A percentile compares a stretch with the other conserved stretches of the same genome.
Evolutionary conservation across 2,797 vertebrate species (phyloP).

Genomic region (Lithobates pipiens): DNA sequence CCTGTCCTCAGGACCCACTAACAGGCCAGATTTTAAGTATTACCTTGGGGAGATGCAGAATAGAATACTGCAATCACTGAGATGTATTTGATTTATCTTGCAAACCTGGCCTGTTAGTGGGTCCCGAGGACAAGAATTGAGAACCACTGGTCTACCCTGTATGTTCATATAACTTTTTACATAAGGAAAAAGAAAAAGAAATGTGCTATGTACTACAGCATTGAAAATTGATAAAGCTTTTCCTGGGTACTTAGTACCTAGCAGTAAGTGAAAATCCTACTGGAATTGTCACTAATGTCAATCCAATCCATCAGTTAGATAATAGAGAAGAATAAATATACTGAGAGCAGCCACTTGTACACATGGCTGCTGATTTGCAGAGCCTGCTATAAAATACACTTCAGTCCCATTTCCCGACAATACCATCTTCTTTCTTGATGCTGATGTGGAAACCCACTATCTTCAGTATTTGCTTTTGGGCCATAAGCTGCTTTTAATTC

Average conservation of each 20-base stretch:
- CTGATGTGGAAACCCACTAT: conserved; percentile 43
- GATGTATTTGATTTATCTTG: too few relatives aligned
- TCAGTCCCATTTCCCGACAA: conserved; percentile 9
- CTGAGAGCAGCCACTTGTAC: conserved; percentile 31
- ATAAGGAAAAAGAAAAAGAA: background rate
- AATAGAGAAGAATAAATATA: conserved; percentile 20
- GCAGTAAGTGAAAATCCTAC: background rate
- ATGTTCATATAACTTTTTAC: background rate
- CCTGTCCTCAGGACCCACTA: too few relatives aligned
- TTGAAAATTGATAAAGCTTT: background rate
- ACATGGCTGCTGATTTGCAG: conserved; percentile 51
- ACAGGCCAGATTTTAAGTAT: too few relatives aligned
- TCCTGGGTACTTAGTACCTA: background rate
- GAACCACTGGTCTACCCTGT: background rate
- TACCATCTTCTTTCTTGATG: conserved; percentile 29
- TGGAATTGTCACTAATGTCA: conserved; percentile 3
- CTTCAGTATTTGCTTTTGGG: conserved; percentile 51
- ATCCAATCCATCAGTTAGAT: background rate
- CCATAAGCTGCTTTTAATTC: conserved; percentile 51
- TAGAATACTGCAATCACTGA: too few relatives aligned
- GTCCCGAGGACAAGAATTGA: too few relatives aligned
- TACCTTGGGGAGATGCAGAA: too few relatives aligned
- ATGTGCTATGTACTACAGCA: background rate
- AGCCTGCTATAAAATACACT: conserved; percentile 16
- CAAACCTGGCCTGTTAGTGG: too few relatives aligned